Evolutionary conservation across 2,888 invertebrate species (phyloP).

Genomic region (Hydrotaea diabolus): DNA sequence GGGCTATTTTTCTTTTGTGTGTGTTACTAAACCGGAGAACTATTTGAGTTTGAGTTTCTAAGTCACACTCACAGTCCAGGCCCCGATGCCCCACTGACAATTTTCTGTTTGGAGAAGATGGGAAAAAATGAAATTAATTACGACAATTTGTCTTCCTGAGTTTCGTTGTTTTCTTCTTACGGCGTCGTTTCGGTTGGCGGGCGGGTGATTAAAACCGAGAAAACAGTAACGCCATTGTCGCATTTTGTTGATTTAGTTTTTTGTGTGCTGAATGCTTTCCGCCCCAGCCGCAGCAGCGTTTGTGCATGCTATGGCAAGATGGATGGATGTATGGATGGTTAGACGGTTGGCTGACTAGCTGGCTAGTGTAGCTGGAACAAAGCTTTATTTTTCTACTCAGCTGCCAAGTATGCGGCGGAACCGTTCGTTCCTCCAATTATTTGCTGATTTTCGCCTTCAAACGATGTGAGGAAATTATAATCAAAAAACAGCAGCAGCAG

Average conservation of each 20-base stretch:
- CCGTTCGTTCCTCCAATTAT: constrained; percentile 8
- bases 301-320: background rate
- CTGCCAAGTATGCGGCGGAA: constrained; percentile 17
- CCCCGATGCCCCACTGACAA: background rate
- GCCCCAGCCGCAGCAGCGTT: constrained; percentile 1
- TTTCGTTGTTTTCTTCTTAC: constrained; percentile 36
- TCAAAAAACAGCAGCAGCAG: background rate
- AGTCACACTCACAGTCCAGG: constrained; percentile 41
- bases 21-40: background rate
- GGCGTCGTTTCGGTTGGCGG: constrained; percentile 27
- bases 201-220: background rate
- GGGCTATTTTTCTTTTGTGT: constrained; percentile 56
- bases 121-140: constrained; percentile 57
- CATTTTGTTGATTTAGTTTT: background rate
- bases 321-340: background rate
- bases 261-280: background rate
- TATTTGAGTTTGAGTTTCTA: constrained; percentile 37
- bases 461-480: constrained; percentile 54
- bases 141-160: constrained; percentile 60
- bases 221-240: background rate
- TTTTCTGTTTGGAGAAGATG: constrained; percentile 14
- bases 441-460: background rate
- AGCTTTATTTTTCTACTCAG: constrained; percentile 35
- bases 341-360: constrained; percentile 5
- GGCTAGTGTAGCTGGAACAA: constrained; percentile 33